Evolutionary conservation across 1,140 invertebrate genomes (phyloP).

Genomic region (Ceratitis capitata): DNA sequence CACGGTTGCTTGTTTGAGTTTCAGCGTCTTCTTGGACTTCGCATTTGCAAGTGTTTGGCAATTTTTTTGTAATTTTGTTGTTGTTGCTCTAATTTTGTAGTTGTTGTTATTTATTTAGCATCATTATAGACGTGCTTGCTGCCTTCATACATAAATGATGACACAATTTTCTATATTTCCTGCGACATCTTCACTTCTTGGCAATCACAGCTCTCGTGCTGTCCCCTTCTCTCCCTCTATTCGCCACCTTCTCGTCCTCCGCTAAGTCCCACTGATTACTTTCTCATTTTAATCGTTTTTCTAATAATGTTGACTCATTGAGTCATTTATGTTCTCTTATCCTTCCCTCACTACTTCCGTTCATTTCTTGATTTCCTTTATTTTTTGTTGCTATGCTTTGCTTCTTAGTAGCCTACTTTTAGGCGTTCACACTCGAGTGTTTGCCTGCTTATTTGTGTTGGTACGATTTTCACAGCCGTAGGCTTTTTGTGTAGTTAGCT

Average conservation of each 20-base stretch:
- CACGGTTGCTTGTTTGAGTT: neutral
- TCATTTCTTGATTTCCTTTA: neutral
- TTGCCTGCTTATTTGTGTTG: neutral
- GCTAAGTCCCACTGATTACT: neutral
- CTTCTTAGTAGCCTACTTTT: neutral
- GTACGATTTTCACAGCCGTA: neutral
- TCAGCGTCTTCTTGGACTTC: neutral
- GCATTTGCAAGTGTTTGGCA: neutral
- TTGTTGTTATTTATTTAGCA: neutral
- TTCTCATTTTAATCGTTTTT: slow-evolving; percentile 35
- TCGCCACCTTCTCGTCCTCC: too few relatives aligned
- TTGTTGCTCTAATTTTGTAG: neutral
- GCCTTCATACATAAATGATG: neutral
- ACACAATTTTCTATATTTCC: neutral
- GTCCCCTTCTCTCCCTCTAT: too few relatives aligned
- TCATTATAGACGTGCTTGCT: neutral
- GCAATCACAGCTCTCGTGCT: neutral
- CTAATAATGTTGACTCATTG: slow-evolving; percentile 17
- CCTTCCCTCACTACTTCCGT: neutral
- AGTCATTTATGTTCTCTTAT: neutral
- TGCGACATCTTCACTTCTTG: neutral
- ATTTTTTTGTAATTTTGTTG: neutral
- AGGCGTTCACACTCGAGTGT: slow-evolving; percentile 18
- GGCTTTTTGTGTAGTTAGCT: neutral
- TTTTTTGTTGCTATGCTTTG: neutral